A percentile compares a stretch with the other conserved stretches of the same genome.
Conservation (phyloP, 2,888 invertebrate genomes). For the Aleiodes leptofemur region DNA sequence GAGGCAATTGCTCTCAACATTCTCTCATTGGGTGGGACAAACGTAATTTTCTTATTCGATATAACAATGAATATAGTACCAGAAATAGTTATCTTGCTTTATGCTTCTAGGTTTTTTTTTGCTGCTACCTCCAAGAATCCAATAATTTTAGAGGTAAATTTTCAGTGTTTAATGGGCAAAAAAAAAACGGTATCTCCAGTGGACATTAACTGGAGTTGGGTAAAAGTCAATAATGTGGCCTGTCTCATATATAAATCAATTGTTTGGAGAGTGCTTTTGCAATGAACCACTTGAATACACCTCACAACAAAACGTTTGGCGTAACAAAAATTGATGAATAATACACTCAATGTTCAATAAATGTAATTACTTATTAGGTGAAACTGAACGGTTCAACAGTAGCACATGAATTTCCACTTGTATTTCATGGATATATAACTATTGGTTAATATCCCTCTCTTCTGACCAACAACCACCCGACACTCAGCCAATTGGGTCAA, state of each 20-base stretch:
- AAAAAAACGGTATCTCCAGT: too few relatives aligned
- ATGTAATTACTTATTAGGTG: constrained; percentile 60
- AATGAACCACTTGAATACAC: too few relatives aligned
- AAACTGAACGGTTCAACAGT: constrained; percentile 40
- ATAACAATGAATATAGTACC: neutral
- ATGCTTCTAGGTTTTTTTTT: too few relatives aligned
- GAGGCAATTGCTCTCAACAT: constrained; percentile 37
- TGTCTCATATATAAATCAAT: too few relatives aligned
- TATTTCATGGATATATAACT: constrained; percentile 16
- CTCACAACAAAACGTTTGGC: too few relatives aligned
- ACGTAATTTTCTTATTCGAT: neutral
- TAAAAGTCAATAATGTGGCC: too few relatives aligned
- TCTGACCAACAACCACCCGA: neutral
- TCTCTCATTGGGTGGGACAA: constrained; percentile 24
- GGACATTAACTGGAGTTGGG: too few relatives aligned
- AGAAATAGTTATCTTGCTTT: neutral
- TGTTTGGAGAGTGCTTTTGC: too few relatives aligned
- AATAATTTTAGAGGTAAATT: too few relatives aligned
- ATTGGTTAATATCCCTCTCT: constrained; percentile 32
- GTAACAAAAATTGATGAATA: too few relatives aligned
- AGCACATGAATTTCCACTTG: constrained; percentile 14
- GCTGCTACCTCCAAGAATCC: too few relatives aligned
- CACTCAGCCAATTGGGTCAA: constrained; percentile 27
- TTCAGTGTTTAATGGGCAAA: too few relatives aligned
- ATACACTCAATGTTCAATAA: constrained; percentile 40